Evolutionary conservation across 2,888 invertebrate species (phyloP).

Genomic region (Drosophila neonasuta): DNA sequence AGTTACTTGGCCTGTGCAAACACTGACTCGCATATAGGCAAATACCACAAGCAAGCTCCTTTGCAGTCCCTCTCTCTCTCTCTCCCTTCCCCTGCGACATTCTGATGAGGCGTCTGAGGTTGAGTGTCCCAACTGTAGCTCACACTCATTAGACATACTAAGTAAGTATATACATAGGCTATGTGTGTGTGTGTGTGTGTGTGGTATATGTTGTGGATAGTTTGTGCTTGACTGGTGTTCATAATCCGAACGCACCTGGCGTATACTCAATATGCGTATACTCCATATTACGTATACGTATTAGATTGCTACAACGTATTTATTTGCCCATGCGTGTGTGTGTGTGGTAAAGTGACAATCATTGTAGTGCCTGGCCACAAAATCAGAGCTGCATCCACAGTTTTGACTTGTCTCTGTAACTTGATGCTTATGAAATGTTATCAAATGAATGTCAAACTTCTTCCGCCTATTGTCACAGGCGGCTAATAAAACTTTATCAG

Average conservation of each 20-base stretch:
- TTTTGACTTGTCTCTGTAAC: slow-evolving; percentile 28
- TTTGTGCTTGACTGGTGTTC: slow-evolving; percentile 28
- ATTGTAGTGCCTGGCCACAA: slow-evolving; percentile 32
- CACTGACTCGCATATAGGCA: slow-evolving; percentile 4
- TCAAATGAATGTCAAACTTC: slow-evolving; percentile 66
- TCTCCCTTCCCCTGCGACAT: not conserved
- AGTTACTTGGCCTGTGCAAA: slow-evolving; percentile 26
- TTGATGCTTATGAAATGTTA: slow-evolving; percentile 66
- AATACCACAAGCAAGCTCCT: slow-evolving; percentile 5
- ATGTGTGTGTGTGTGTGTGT: not conserved
- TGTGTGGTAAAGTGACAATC: slow-evolving; percentile 30
- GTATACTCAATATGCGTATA: slow-evolving; percentile 1
- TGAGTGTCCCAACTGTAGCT: not conserved
- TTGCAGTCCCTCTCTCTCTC: not conserved
- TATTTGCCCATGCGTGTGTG: slow-evolving; percentile 3
- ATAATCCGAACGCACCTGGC: slow-evolving; percentile 31
- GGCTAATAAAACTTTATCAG: slow-evolving; percentile 47
- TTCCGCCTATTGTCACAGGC: slow-evolving; percentile 40
- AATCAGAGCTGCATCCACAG: slow-evolving; percentile 14
- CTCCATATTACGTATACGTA: not conserved
- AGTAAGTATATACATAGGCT: not conserved
- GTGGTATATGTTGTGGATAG: slow-evolving; percentile 10
- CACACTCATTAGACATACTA: slow-evolving; percentile 30
- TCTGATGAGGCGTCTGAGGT: not conserved
- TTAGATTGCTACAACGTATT: not conserved